Evolutionary conservation across 1,140 invertebrate species (phyloP).

Genomic region (Plutomurus gul): DNA sequence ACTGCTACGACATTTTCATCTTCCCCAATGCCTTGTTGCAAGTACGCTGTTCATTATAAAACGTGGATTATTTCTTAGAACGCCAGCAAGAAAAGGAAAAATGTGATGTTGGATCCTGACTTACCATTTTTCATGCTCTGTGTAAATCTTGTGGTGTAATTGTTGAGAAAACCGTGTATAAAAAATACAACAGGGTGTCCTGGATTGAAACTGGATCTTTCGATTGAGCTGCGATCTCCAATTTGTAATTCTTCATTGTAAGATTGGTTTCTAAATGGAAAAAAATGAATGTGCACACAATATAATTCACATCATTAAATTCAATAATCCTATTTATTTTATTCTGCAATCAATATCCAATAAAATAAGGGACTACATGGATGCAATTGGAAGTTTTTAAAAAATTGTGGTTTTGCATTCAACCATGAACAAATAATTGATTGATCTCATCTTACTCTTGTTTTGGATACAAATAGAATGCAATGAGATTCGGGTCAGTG

Average conservation of each 20-base stretch:
- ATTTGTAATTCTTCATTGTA: background rate
- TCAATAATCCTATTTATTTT: no score
- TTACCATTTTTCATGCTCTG: conserved; percentile 31
- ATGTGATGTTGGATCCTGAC: background rate
- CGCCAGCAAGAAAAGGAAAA: no score
- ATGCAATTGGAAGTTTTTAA: background rate
- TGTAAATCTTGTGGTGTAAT: conserved; percentile 15
- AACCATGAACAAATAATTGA: no score
- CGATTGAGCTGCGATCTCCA: background rate
- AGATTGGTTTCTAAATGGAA: background rate
- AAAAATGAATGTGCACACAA: no score
- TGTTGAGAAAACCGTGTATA: conserved; percentile 37
- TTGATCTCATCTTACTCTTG: conserved; percentile 34
- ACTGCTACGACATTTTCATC: conserved; percentile 24
- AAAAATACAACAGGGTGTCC: background rate
- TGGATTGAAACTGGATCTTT: background rate
- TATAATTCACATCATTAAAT: no score
- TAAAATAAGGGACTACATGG: background rate
- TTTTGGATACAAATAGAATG: conserved; percentile 37
- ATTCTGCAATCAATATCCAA: no score
- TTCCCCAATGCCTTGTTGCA: background rate
- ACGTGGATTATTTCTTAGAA: no score
- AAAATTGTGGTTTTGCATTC: background rate
- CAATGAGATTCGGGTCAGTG: conserved; percentile 27
- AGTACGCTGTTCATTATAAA: no score